phyloP scores from a whole-genome alignment of 2,888 invertebrate species.

The Eristalinus sepulchralis region DNA sequence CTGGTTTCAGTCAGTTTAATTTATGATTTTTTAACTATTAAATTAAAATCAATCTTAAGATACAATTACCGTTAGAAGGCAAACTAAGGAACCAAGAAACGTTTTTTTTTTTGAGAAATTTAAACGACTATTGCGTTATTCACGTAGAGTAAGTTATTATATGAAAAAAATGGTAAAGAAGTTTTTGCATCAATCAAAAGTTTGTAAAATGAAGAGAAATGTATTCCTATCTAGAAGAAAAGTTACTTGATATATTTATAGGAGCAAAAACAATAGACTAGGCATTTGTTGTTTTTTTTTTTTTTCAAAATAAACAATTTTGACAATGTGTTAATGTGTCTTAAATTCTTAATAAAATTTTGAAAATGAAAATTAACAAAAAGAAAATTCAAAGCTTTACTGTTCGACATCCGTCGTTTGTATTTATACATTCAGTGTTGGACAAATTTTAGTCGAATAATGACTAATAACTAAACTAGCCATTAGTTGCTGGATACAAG shows the following conservation, averaged over 20 bases:
- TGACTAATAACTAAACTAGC: no score
- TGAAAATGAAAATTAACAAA: not conserved
- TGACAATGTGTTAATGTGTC: not conserved
- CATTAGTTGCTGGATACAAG: no score
- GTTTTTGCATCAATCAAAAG: not conserved
- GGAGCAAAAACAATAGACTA: not conserved
- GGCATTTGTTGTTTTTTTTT: not conserved
- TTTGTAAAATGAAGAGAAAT: not conserved
- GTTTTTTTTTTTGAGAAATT: not conserved
- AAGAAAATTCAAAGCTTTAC: not conserved
- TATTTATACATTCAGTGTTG: no score
- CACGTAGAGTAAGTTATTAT: not conserved
- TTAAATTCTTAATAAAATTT: not conserved
- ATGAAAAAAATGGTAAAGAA: not conserved
- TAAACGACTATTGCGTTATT: not conserved
- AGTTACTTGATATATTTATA: not conserved
- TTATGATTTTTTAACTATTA: constrained; percentile 19
- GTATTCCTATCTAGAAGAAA: not conserved
- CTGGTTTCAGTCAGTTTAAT: constrained; percentile 6
- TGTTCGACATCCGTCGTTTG: no score
- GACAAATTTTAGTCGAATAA: no score
- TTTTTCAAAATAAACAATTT: not conserved
- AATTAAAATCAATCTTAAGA: constrained; percentile 6
- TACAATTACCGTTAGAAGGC: not conserved
- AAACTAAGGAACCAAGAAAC: not conserved